phyloP scores from a whole-genome alignment of 1,140 invertebrate genomes.

The Mya arenaria region DNA sequence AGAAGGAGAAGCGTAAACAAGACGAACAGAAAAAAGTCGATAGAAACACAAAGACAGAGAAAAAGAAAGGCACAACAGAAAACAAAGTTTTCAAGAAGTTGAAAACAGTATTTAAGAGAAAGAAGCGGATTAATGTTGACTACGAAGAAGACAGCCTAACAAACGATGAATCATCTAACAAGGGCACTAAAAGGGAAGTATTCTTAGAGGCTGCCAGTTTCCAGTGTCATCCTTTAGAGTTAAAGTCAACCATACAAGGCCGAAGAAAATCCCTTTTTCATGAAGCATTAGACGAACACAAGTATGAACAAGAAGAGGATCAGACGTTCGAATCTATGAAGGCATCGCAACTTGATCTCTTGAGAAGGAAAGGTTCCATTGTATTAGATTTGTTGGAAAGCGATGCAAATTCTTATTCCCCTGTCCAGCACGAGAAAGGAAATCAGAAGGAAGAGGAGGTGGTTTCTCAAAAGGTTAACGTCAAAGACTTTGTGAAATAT shows the following conservation, averaged over 20 bases:
- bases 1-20: too few relatives aligned
- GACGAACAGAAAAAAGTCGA: too few relatives aligned
- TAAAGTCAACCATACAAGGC: not conserved
- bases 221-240: too few relatives aligned
- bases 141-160: not conserved
- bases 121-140: not conserved
- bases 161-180: not conserved
- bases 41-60: too few relatives aligned
- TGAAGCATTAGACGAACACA: not conserved
- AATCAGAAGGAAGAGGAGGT: too few relatives aligned
- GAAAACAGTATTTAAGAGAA: not conserved
- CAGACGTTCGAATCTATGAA: not conserved
- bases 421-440: too few relatives aligned
- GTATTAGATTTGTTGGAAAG: not conserved
- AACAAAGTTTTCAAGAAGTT: not conserved
- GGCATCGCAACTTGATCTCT: not conserved
- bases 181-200: not conserved
- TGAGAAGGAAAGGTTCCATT: not conserved
- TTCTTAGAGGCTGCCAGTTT: not conserved
- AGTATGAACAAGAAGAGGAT: not conserved
- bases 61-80: not conserved
- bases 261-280: conserved; percentile 23
- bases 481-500: too few relatives aligned
- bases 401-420: too few relatives aligned
- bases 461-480: too few relatives aligned